Evolutionary conservation across 2,797 vertebrate genomes (phyloP).

Genomic region (Tolypeutes matacus): DNA sequence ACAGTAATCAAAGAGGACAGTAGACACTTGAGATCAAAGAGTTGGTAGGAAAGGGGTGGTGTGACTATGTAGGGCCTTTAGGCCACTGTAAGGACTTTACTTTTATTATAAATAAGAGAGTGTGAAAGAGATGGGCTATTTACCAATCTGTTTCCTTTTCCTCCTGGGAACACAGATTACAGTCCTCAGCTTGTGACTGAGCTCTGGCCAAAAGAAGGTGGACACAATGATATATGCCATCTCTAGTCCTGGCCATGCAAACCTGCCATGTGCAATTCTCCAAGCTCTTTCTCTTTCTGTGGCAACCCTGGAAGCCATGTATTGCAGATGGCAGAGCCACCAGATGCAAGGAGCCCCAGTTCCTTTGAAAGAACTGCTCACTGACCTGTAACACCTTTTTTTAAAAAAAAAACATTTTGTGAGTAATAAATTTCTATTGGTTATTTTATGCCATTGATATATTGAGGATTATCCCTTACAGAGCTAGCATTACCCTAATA

Average conservation of each 20-base stretch:
- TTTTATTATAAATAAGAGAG: neutral
- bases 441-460: conserved; percentile 4
- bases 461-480: neutral
- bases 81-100: neutral
- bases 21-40: neutral
- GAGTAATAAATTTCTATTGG: neutral
- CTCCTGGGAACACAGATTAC: neutral
- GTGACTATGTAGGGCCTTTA: neutral
- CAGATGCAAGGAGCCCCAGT: neutral
- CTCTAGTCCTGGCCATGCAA: neutral
- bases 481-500: neutral
- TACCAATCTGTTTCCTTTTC: conserved; percentile 7
- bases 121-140: neutral
- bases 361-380: neutral
- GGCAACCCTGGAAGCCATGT: neutral
- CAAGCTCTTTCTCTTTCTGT: neutral
- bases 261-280: neutral
- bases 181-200: neutral
- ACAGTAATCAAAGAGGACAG: neutral
- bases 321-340: neutral
- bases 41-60: no score
- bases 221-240: neutral
- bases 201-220: neutral
- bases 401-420: neutral
- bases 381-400: neutral